Evolutionary conservation across 2,797 vertebrate genomes (phyloP).

Genomic region (Aplochiton taeniatus): DNA sequence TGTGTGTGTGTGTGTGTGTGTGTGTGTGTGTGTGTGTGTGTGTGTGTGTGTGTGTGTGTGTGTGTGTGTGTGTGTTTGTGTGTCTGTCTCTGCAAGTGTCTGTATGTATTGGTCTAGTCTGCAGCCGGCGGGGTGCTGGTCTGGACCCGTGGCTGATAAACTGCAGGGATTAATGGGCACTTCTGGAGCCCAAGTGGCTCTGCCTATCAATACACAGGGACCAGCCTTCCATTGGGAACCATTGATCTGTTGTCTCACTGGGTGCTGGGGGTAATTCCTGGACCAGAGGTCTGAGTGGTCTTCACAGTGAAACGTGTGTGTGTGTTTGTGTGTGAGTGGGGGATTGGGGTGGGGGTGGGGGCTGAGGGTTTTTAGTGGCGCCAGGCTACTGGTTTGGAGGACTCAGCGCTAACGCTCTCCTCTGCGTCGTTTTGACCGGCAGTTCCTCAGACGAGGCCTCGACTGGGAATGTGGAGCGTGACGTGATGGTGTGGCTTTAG

Average conservation of each 20-base stretch:
- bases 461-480: too few relatives aligned
- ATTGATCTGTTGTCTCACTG: constrained; percentile 79
- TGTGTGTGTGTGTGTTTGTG: constrained; percentile 3
- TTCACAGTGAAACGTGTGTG: constrained; percentile 27
- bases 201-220: constrained; percentile 68
- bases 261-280: constrained; percentile 75
- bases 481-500: too few relatives aligned
- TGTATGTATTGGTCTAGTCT: not conserved
- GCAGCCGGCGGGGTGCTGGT: not conserved
- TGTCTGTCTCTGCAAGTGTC: constrained; percentile 21
- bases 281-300: constrained; percentile 71
- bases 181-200: constrained; percentile 73
- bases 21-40: constrained; percentile 2
- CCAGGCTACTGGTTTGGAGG: constrained; percentile 67
- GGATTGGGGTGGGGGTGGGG: constrained; percentile 53
- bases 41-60: constrained; percentile 19
- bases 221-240: constrained; percentile 38
- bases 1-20: constrained; percentile 10
- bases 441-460: too few relatives aligned
- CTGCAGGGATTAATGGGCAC: constrained; percentile 76
- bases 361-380: constrained; percentile 61
- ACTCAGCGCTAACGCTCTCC: constrained; percentile 48
- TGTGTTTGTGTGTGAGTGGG: constrained; percentile 36
- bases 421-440: not conserved
- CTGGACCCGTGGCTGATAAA: constrained; percentile 64